A percentile compares a stretch with the other conserved stretches of the same genome.
These are phyloP conservation scores for Neelides sp. DNA, from an alignment of 1,140 invertebrate genomes.

Conservation along the genomic window DNA sequence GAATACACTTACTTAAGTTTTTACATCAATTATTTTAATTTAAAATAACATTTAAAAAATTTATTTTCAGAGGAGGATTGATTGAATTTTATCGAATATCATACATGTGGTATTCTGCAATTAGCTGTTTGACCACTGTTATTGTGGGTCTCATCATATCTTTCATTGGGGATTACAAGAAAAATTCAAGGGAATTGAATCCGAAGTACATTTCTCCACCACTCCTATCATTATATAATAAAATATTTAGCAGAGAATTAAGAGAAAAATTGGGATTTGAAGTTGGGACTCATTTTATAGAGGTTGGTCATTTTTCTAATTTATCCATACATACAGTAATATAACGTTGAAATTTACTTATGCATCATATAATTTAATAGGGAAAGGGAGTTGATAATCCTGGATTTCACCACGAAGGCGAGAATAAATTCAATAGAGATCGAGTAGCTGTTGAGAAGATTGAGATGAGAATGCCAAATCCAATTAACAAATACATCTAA, in stretches of 20 bases:
- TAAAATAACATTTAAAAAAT: no score
- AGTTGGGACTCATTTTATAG: background rate
- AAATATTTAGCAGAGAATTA: slow-evolving; percentile 5
- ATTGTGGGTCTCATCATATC: slow-evolving; percentile 57
- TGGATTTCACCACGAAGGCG: slow-evolving; percentile 2
- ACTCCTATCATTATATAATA: slow-evolving; percentile 9
- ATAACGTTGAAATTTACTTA: background rate
- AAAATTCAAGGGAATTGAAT: slow-evolving; percentile 41
- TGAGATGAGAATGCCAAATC: no score
- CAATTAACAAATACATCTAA: no score
- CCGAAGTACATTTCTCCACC: slow-evolving; percentile 23
- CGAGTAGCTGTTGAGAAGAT: no score
- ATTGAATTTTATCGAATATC: slow-evolving; percentile 48
- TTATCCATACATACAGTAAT: background rate
- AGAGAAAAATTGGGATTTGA: slow-evolving; percentile 3
- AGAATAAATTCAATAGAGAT: no score
- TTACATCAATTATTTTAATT: background rate
- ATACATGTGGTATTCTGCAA: slow-evolving; percentile 63
- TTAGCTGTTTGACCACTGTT: slow-evolving; percentile 57
- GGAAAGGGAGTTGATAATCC: slow-evolving; percentile 6
- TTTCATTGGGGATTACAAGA: slow-evolving; percentile 47
- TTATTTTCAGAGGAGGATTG: slow-evolving; percentile 37
- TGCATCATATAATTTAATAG: background rate
- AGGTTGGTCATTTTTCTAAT: background rate
- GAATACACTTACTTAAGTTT: background rate